phyloP scores from a whole-genome alignment of 2,888 invertebrate genomes.

The Clivina fossor region DNA sequence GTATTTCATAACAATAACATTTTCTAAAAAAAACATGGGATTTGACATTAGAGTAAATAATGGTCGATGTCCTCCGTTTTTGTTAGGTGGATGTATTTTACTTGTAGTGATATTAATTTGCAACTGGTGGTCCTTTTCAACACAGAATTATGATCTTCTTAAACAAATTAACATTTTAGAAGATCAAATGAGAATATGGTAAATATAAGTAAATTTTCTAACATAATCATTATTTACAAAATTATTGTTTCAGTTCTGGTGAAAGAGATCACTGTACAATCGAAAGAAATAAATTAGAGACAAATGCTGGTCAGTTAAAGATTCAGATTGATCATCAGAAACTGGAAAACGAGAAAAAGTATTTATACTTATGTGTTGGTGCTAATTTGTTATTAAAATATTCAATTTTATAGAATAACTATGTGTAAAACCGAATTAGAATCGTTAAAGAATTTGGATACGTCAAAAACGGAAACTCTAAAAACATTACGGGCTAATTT shows the following conservation, averaged over 20 bases:
- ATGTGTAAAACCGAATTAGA: constrained; percentile 27
- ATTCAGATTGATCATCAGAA: constrained; percentile 16
- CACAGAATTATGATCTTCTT: constrained; percentile 26
- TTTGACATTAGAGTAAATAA: constrained; percentile 21
- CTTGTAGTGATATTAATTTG: constrained; percentile 18
- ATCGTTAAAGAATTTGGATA: constrained; percentile 24
- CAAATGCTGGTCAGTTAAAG: constrained; percentile 12
- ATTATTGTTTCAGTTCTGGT: constrained; percentile 13
- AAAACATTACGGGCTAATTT: constrained; percentile 21
- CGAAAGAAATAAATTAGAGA: constrained; percentile 23
- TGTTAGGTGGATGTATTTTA: constrained; percentile 22
- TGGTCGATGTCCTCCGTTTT: constrained; percentile 25
- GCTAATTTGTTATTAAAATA: neutral
- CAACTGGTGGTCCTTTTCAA: constrained; percentile 28
- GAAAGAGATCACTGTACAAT: constrained; percentile 24
- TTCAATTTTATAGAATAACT: constrained; percentile 6
- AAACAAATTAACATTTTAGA: constrained; percentile 23
- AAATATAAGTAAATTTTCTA: neutral
- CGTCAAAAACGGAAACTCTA: constrained; percentile 19
- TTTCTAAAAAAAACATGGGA: too few species aligned
- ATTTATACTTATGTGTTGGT: constrained; percentile 1
- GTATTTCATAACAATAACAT: too few species aligned
- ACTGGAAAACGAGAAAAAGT: constrained; percentile 14
- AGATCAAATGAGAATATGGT: constrained; percentile 26
- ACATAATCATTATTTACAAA: constrained; percentile 1